Evolutionary conservation across 2,888 invertebrate species (phyloP), one percentile per base, ranked within the genome.

Genomic region (Melanostoma mellinum): DNA sequence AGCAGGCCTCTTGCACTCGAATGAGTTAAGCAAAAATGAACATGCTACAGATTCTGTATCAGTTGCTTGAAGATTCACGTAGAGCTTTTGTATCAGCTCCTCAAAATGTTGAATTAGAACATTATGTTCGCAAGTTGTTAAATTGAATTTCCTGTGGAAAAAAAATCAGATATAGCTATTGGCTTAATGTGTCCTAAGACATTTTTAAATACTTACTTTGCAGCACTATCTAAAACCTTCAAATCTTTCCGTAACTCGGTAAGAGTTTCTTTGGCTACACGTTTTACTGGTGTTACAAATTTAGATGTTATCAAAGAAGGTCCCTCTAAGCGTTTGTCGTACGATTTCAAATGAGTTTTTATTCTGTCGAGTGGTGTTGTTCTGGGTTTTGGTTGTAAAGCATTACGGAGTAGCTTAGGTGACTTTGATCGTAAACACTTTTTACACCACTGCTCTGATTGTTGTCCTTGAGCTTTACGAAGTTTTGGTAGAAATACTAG

Each of bases 81-180:
- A 94, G 74, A 94, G 92, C 0, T 90, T 91, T 75, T 93, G 89
- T 86, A 94, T 93, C 86, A 87, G 78, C n/a, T 91, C 90, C 82
- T 90, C 89, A 87, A 94, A 95, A 50, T 92, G 92, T 78, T 94
- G 93, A 90, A 96, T 95, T 6, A 95, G 89, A 0, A 94, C 93
- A 56, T 94, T 94, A 79, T 95, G 93, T 88, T 95, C 94, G 0
- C 94, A 93, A 9, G 94, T 91, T 85, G 93, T 92, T 42, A 94
- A 89, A 80, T 93, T 92, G 86, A 94, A 95, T 87, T 92, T 92
- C 63, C 94, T 94, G 87, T 6, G 30, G 35, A 88, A 90, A 86
- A 85, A 63, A 86, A 78, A 85, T 50, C 69, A 50, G 42, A 8
- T 3, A 6, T 20, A 30, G 0, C 10, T 46, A 36, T 58, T n/a